Evolutionary conservation across 2,797 vertebrate species (phyloP), one percentile per base, ranked within the genome.

Genomic region (Setipinna tenuifilis): DNA sequence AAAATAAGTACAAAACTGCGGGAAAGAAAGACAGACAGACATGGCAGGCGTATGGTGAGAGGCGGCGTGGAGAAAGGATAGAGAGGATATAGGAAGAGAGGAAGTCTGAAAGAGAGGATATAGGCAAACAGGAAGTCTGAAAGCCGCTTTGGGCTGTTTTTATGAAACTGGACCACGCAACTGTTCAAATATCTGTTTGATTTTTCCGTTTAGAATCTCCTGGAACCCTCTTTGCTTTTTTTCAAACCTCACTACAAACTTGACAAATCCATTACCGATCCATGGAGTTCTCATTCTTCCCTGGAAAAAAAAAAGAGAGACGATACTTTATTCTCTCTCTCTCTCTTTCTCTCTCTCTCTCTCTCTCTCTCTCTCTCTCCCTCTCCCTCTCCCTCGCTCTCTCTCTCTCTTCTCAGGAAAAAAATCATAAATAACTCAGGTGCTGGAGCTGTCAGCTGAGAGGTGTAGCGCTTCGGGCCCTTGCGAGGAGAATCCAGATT

Each of bases 221-320:
- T 62, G 65, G 71, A 44, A 85, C n/a, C 75, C 58, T 78, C 86
- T 83, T 84, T 14, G 65, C 84, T 61, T 59, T 83, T 83, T 85
- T 75, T 88, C 68, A 86, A 87, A 85, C 85, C 87, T 62, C 83
- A 87, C 88, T 83, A 87, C 65, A 85, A 28, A 83, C 68, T 83
- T 86, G 80, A 84, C 84, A 86, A 90, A 89, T 88, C 62, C 44
- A 86, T 85, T 85, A 86, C 16, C 41, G 83, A 88, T 46, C 85
- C 83, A 68, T 83, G 35, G 82, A 87, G 89, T 82, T 48, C 41
- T 57, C 87, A 83, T 84, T 75, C 82, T 54, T 83, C 82, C 86
- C 57, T 19, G 82, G 2, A 41, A 85, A 88, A 87, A 71, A 83
- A 84, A 71, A 50, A 62, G 23, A 31, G 41, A 23, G 17, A n/a